Evolutionary conservation across 2,888 invertebrate genomes (phyloP), one percentile per base, ranked within the genome.

Genomic region (Cheilosia scutellata): DNA sequence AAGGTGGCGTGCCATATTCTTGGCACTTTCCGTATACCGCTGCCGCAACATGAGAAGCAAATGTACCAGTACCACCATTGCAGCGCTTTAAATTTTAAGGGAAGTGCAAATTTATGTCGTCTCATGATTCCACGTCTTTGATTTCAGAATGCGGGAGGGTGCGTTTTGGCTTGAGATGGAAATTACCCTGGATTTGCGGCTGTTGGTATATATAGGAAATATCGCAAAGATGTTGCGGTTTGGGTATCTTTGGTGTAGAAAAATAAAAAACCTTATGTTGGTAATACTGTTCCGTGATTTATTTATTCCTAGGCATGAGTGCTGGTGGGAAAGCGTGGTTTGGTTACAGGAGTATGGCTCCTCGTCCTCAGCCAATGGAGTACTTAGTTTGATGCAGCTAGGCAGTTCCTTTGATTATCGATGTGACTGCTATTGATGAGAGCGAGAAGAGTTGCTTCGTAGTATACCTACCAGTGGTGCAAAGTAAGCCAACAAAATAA

Each of bases 71-170:
- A 7, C 5, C 27, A 53, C 13, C 42, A 11, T 27, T 57, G 55
- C 29, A 42, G 53, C 31, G 55, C 55, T 78, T 66, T 62, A 60
- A 72, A 66, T 78, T 82, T 49, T 47, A 65, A 82, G 60, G 72
- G 25, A 72, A 72, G 71, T 55, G 62, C 40, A 82, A 77, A 82
- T 82, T 82, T 78, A 77, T 82, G 82, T 78, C 62, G 62, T 57
- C 82, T 78, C 82, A 82, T 82, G 82, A 78, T 62, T 82, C 82
- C 62, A 68, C 72, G 77, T 66, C 82, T 82, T 72, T 82, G 78
- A 82, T 78, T 82, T 60, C 53, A 55, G 57, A 66, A 57, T 5
- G 44, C 65, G 49, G 63, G 55, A 58, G 51, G 63, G n/a, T 60
- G 25, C 66, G 66, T 33, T 20, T 2, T 33, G 31, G 31, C 71